Conservation (phyloP, 2,113 vertebrate species). For the Lophotis ruficrista region DNA sequence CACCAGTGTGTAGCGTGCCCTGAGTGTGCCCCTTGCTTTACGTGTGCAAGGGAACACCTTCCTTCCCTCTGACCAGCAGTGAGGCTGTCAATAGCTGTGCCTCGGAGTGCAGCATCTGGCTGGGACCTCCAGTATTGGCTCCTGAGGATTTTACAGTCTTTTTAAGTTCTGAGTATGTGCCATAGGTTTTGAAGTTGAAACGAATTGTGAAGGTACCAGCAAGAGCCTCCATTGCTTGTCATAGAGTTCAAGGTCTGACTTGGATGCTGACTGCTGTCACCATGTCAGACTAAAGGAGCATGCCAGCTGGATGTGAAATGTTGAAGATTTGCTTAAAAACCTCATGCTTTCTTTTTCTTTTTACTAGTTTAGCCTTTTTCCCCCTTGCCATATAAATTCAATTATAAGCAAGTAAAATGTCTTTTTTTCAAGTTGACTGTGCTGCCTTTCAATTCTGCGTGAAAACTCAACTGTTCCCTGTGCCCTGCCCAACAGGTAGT, state of each 20-base stretch:
- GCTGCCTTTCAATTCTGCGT: slow-evolving; percentile 25
- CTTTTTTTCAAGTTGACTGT: not conserved
- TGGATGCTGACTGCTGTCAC: not conserved
- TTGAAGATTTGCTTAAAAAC: slow-evolving; percentile 23
- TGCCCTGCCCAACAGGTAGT: not conserved
- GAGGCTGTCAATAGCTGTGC: not conserved
- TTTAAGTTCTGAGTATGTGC: not conserved
- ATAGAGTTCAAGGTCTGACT: not conserved
- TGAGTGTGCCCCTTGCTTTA: not conserved
- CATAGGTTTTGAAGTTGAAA: not conserved
- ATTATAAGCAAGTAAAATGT: slow-evolving; percentile 32
- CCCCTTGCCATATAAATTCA: slow-evolving; percentile 42
- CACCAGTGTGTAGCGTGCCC: not conserved
- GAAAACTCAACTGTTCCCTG: not conserved
- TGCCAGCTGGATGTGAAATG: slow-evolving; percentile 33
- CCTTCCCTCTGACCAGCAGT: not conserved
- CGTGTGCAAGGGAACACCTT: accelerated
- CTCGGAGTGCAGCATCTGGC: not conserved
- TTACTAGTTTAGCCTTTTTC: slow-evolving; percentile 39
- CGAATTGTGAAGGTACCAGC: not conserved
- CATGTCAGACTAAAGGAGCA: not conserved
- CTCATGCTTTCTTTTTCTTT: slow-evolving; percentile 24
- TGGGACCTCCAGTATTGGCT: not conserved
- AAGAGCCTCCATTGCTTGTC: not conserved
- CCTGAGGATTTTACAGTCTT: not conserved